Conservation (phyloP, 1,140 invertebrate genomes). For the Atta texana region DNA sequence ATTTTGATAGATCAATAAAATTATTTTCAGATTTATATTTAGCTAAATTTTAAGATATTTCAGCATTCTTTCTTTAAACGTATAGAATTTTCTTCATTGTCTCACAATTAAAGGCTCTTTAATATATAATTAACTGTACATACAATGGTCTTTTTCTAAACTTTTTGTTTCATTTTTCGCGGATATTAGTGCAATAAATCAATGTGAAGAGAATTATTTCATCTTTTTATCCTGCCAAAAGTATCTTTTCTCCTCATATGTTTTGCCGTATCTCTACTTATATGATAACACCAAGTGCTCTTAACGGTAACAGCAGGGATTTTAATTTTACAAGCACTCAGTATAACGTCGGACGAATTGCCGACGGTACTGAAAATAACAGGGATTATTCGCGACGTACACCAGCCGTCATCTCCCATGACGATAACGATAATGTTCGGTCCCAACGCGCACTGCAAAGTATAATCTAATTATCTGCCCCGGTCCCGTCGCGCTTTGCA, state of each 20-base stretch:
- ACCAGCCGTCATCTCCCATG: conserved; percentile 68
- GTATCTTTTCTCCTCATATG: neutral
- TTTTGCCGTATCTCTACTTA: neutral
- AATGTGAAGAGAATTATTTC: neutral
- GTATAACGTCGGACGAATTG: conserved; percentile 58
- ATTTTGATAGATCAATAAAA: too few species aligned
- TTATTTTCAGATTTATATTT: too few species aligned
- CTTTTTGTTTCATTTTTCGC: neutral
- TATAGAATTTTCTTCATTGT: conserved; percentile 3
- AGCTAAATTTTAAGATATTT: too few species aligned
- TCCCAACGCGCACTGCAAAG: conserved; percentile 62
- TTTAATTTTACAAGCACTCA: conserved; percentile 61
- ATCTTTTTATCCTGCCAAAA: neutral
- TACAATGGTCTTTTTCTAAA: neutral
- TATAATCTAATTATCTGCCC: conserved; percentile 74
- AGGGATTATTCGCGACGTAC: conserved; percentile 55
- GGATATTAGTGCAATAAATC: neutral
- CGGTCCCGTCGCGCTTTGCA: conserved; percentile 46
- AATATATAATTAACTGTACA: neutral
- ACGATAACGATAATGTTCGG: conserved; percentile 73
- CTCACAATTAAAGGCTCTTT: neutral
- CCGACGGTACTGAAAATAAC: conserved; percentile 69
- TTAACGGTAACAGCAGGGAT: conserved; percentile 26
- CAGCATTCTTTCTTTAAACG: too few species aligned
- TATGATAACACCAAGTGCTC: conserved; percentile 14